Conservation (phyloP, 1,140 invertebrate genomes). For the Vanessa tameamea region DNA sequence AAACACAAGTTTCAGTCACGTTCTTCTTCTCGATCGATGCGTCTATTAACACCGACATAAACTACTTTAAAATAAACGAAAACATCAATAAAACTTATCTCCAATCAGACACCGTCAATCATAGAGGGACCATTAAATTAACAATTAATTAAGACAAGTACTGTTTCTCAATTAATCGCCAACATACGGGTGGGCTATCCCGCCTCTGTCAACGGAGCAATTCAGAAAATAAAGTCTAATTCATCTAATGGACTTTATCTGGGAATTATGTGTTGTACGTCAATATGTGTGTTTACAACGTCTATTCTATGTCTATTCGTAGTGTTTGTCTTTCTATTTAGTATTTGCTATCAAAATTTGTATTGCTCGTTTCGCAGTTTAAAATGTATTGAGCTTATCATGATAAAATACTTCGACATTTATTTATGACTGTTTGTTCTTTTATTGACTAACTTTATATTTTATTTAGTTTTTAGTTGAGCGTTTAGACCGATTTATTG, state of each 20-base stretch:
- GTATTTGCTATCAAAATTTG: neutral
- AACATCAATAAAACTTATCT: constrained; percentile 24
- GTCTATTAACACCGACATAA: neutral
- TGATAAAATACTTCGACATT: too few species aligned
- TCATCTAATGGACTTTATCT: constrained; percentile 30
- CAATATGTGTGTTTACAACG: constrained; percentile 9
- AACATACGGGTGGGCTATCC: constrained; percentile 44
- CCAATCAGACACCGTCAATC: constrained; percentile 35
- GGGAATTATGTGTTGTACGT: constrained; percentile 19
- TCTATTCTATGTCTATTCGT: neutral
- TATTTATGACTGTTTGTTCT: too few species aligned
- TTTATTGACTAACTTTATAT: neutral
- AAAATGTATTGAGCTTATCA: neutral
- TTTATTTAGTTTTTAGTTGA: neutral
- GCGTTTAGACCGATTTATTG: too few species aligned
- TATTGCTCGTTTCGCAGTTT: neutral
- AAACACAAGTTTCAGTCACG: too few species aligned
- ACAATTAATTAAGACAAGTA: constrained; percentile 38
- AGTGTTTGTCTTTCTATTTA: neutral
- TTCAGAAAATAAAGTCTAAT: constrained; percentile 38
- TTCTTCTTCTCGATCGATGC: too few species aligned
- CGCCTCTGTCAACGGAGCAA: constrained; percentile 29
- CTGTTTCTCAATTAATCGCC: constrained; percentile 42
- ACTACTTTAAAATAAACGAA: neutral
- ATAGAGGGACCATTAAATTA: constrained; percentile 32